These are phyloP conservation scores for Sinella curviseta DNA, from an alignment of 1,140 invertebrate genomes.

Conservation along the genomic window DNA sequence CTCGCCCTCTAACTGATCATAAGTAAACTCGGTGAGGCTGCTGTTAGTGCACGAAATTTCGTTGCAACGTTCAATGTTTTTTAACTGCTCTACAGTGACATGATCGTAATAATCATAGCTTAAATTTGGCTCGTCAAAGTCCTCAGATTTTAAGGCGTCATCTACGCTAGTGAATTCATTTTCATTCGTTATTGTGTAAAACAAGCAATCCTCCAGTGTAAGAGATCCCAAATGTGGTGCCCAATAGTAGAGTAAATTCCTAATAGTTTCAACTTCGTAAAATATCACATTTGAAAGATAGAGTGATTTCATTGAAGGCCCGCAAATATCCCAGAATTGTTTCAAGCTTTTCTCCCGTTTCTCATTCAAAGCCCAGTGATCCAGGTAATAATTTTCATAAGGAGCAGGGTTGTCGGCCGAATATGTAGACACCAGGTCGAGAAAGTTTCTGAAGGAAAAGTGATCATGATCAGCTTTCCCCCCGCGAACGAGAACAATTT, in stretches of 20 bases:
- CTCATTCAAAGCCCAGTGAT: slow-evolving; percentile 39
- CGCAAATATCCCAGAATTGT: slow-evolving; percentile 37
- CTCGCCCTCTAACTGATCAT: slow-evolving; percentile 34
- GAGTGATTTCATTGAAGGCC: slow-evolving; percentile 30
- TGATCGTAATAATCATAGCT: slow-evolving; percentile 35
- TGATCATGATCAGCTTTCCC: slow-evolving; percentile 26
- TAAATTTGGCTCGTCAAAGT: slow-evolving; percentile 26
- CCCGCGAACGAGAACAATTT: slow-evolving; percentile 30
- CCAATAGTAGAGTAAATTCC: slow-evolving; percentile 36
- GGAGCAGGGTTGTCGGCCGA: neutral
- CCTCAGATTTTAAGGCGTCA: slow-evolving; percentile 7
- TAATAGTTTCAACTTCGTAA: slow-evolving; percentile 29
- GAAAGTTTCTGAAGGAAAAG: slow-evolving; percentile 33
- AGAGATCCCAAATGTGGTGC: slow-evolving; percentile 29
- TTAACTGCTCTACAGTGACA: slow-evolving; percentile 34
- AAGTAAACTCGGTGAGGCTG: slow-evolving; percentile 9
- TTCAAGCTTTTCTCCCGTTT: slow-evolving; percentile 25
- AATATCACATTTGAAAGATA: slow-evolving; percentile 34
- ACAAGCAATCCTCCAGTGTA: slow-evolving; percentile 36
- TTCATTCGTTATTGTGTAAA: slow-evolving; percentile 33
- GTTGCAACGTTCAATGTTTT: slow-evolving; percentile 13
- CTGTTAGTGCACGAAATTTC: slow-evolving; percentile 2
- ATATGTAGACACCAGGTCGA: neutral
- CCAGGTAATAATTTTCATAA: slow-evolving; percentile 29
- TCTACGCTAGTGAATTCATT: neutral